These are phyloP conservation scores for Sogatella furcifera DNA, from an alignment of 1,140 invertebrate genomes.

Conservation along the genomic window DNA sequence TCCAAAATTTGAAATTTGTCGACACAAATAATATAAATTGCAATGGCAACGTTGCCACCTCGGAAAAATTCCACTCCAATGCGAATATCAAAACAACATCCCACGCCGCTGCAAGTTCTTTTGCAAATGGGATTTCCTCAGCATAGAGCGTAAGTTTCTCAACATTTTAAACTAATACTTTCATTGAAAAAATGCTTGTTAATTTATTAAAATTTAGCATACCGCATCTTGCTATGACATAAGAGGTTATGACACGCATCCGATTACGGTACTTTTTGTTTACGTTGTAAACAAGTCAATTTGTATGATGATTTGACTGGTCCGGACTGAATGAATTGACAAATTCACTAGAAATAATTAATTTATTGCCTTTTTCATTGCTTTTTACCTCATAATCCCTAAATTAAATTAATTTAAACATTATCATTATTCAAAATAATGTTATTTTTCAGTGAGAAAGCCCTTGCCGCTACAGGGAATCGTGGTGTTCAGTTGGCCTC, in stretches of 20 bases:
- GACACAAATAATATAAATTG: background rate
- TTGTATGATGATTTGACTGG: too few relatives aligned
- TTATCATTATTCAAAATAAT: background rate
- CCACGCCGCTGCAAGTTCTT: slow-evolving; percentile 65
- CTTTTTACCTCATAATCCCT: background rate
- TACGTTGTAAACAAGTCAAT: too few relatives aligned
- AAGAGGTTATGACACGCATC: too few relatives aligned
- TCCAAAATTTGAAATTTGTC: too few relatives aligned
- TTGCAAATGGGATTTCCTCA: slow-evolving; percentile 79
- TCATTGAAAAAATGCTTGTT: too few relatives aligned
- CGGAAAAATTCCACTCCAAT: slow-evolving; percentile 53
- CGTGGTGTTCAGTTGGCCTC: slow-evolving; percentile 74
- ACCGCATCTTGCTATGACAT: too few relatives aligned
- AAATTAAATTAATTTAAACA: background rate
- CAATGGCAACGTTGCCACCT: slow-evolving; percentile 55
- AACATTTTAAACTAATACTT: too few relatives aligned
- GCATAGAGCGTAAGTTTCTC: slow-evolving; percentile 63
- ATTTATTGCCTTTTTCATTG: background rate
- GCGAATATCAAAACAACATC: slow-evolving; percentile 56
- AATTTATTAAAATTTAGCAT: too few relatives aligned
- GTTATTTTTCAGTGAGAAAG: slow-evolving; percentile 59
- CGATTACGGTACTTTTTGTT: too few relatives aligned
- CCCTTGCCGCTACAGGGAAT: slow-evolving; percentile 79
- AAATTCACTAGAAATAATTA: too few relatives aligned
- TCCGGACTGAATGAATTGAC: too few relatives aligned